Percentiles rank a stretch among this genome's conserved stretches.
These are phyloP conservation scores for Magallana angulata DNA, from an alignment of 1,140 invertebrate species.

Conservation along the genomic window DNA sequence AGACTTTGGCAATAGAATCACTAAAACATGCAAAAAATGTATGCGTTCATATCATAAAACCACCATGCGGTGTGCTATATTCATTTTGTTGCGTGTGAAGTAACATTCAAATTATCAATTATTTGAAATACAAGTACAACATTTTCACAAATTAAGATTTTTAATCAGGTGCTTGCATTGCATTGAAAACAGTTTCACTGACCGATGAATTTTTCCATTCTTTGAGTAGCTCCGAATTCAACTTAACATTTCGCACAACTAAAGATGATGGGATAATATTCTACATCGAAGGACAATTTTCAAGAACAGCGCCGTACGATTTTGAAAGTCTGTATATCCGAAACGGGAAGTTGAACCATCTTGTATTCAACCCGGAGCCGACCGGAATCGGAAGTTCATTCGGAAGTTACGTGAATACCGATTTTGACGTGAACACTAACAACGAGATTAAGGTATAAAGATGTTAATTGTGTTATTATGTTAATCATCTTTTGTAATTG, in stretches of 20 bases:
- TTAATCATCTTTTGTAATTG: no score
- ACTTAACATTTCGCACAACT: slow-evolving; percentile 54
- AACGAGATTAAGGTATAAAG: not conserved
- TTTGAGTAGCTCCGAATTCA: slow-evolving; percentile 53
- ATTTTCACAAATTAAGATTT: no score
- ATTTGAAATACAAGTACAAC: no score
- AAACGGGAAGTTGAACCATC: slow-evolving; percentile 55
- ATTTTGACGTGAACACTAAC: not conserved
- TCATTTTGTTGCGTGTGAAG: not conserved
- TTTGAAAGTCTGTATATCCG: slow-evolving; percentile 58
- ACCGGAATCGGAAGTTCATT: slow-evolving; percentile 57
- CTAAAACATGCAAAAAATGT: not conserved
- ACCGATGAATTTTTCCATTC: no score
- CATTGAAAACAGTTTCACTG: no score
- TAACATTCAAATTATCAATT: not conserved
- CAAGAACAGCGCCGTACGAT: slow-evolving; percentile 34
- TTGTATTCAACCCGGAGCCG: slow-evolving; percentile 57
- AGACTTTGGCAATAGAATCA: not conserved
- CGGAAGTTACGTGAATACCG: slow-evolving; percentile 49
- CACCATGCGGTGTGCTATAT: not conserved
- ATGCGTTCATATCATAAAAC: not conserved
- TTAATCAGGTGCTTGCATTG: no score
- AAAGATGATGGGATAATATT: slow-evolving; percentile 49
- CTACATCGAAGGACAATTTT: slow-evolving; percentile 50
- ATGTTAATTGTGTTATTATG: not conserved